Conservation (phyloP, 2,888 invertebrate species). For the Zaprionus obscuricornis region DNA sequence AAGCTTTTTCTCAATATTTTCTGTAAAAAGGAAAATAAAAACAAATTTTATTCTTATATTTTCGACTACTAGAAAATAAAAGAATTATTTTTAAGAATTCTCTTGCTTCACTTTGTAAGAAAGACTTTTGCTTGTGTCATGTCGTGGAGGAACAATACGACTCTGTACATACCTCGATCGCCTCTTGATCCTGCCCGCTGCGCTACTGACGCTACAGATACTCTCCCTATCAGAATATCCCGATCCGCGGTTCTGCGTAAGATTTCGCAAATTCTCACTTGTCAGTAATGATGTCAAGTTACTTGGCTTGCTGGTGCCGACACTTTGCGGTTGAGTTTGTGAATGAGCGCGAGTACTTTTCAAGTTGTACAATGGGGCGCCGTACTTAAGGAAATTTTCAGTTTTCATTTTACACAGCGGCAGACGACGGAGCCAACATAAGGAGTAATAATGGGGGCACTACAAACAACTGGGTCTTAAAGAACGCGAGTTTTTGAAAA, state of each 20-base stretch:
- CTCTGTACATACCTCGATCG: slow-evolving; percentile 57
- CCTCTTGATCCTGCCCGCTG: slow-evolving; percentile 73
- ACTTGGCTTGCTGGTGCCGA: slow-evolving; percentile 43
- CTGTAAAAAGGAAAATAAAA: too few species aligned
- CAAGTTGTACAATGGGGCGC: slow-evolving; percentile 77
- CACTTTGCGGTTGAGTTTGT: slow-evolving; percentile 60
- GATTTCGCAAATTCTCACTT: slow-evolving; percentile 62
- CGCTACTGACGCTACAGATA: slow-evolving; percentile 73
- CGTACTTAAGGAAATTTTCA: slow-evolving; percentile 77
- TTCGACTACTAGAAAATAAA: too few species aligned
- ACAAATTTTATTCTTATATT: too few species aligned
- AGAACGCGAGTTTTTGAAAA: slow-evolving; percentile 43
- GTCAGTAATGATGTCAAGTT: slow-evolving; percentile 55
- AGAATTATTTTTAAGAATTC: too few species aligned
- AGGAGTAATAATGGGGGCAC: slow-evolving; percentile 1
- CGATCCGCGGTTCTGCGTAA: slow-evolving; percentile 49
- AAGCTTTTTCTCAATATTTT: too few species aligned
- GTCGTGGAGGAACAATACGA: neutral
- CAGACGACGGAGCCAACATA: slow-evolving; percentile 5
- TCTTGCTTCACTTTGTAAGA: too few species aligned
- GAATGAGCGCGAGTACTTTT: slow-evolving; percentile 75
- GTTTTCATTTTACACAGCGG: slow-evolving; percentile 80
- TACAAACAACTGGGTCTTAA: slow-evolving; percentile 31
- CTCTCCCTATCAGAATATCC: slow-evolving; percentile 81
- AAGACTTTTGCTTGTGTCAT: too few species aligned